Base-by-base conservation (phyloP, 2,797 vertebrate genomes). In the Coreius guichenoti region DNA sequence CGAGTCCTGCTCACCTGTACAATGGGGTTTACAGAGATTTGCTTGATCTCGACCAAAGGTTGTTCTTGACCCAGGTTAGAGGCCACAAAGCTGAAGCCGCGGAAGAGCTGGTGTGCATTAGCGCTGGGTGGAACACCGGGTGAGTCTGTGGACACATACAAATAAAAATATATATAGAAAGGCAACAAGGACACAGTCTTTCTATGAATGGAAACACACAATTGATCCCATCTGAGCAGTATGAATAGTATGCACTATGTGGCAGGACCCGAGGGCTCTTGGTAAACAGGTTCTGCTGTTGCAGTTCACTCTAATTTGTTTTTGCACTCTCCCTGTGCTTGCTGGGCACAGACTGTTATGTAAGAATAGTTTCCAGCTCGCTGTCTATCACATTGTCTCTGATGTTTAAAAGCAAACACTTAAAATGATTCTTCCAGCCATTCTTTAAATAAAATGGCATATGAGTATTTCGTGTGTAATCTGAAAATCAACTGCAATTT, bases 31-130 rank as follows among this genome's bases (percentile, higher is more conserved):
- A 96, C 94, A 0, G 93, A 91, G 78, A 91, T 95, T 87, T 91
- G 93, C 82, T 92, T 93, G 33, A 82, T 73, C 4, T 96, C 96
- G 26, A 92, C 92, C 79, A 95, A 94, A 0, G 90, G 83, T 82
- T 94, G 93, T 88, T 99, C 98, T 87, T 96, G 95, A 58, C 91
- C 94, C 91, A 97, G 94, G 92, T 91, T 98, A 9, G 97, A 96
- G 75, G 98, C 98, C 73, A 99, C 95, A 2, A 99, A 99, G 83
- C 98, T 99, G 95, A 99, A 99, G 69, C 98, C 98, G 80, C 98
- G 94, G 92, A 99, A 99, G 92, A 99, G 92, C 91, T 98, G 95
- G 90, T 98, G 98, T 51, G 97, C 96, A 16, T 98, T 99, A 89
- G 97, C 97, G 80, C 98, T 99, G 47, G 98, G 96, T 90, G 98